Conservation (phyloP, 1,140 invertebrate genomes). For the Meloidogyne chitwoodi region DNA sequence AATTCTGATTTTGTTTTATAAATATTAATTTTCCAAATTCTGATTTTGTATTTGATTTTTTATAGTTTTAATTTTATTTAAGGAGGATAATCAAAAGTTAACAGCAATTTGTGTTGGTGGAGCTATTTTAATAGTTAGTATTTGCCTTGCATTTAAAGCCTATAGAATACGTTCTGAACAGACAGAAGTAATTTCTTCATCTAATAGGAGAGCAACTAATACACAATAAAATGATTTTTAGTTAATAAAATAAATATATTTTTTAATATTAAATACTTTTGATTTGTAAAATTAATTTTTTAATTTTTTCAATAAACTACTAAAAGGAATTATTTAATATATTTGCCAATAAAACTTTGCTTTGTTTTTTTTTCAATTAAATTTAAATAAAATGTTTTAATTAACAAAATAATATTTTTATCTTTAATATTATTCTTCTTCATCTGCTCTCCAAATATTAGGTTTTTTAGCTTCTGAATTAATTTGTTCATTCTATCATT, state of each 20-base stretch:
- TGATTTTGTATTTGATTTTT: too few relatives aligned
- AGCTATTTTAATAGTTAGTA: conserved; percentile 53
- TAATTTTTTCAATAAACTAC: too few relatives aligned
- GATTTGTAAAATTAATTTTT: background rate
- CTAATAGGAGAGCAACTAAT: conserved; percentile 14
- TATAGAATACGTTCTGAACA: conserved; percentile 44
- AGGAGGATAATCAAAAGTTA: conserved; percentile 57
- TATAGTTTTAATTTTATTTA: conserved; percentile 31
- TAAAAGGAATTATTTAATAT: too few relatives aligned
- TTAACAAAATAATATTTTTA: background rate
- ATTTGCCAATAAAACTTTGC: too few relatives aligned
- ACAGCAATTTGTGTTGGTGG: conserved; percentile 54
- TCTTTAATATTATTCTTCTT: background rate
- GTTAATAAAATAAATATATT: background rate
- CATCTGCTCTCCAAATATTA: conserved; percentile 13
- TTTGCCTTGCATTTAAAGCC: conserved; percentile 54
- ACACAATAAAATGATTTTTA: background rate
- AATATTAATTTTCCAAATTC: background rate
- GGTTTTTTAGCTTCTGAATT: background rate
- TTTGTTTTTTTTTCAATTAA: too few relatives aligned
- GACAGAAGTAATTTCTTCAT: conserved; percentile 15
- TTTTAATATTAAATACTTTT: too few relatives aligned
- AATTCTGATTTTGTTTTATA: background rate
- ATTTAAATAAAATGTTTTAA: too few relatives aligned
- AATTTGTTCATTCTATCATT: background rate